Conservation (phyloP, 2,113 vertebrate species). For the Coracopsis vasa region DNA sequence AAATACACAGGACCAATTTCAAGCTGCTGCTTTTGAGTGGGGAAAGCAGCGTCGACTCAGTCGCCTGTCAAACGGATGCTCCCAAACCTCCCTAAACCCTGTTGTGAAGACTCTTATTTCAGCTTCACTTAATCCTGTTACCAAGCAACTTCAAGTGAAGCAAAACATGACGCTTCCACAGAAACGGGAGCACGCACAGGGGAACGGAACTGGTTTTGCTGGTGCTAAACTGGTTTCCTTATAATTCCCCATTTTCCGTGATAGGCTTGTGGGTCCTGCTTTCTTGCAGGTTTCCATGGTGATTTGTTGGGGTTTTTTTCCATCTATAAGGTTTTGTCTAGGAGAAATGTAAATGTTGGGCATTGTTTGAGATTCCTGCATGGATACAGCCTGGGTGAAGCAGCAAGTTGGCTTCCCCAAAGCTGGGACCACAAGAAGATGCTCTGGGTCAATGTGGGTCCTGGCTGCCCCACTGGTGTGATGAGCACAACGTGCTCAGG, state of each 20-base stretch:
- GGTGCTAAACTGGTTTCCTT: background rate
- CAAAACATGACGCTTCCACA: background rate
- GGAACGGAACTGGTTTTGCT: background rate
- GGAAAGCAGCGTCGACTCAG: background rate
- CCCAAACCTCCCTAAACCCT: background rate
- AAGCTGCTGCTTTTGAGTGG: background rate
- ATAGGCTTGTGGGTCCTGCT: background rate
- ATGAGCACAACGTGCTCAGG: background rate
- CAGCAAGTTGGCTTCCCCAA: rapidly evolving
- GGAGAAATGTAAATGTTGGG: background rate
- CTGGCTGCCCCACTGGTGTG: background rate
- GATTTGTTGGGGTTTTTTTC: background rate
- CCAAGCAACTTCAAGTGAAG: background rate
- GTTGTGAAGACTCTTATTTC: background rate
- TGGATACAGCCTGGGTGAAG: background rate
- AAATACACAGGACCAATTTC: background rate
- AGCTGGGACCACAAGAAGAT: background rate
- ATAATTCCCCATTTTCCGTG: rapidly evolving
- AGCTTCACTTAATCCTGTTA: background rate
- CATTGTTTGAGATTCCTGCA: background rate
- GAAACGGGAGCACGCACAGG: rapidly evolving
- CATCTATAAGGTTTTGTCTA: background rate
- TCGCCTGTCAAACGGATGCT: background rate
- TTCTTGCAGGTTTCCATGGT: background rate
- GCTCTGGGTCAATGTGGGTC: background rate